These are phyloP conservation scores for Auanema freiburgensis DNA, from an alignment of 2,888 invertebrate species.

Conservation along the genomic window DNA sequence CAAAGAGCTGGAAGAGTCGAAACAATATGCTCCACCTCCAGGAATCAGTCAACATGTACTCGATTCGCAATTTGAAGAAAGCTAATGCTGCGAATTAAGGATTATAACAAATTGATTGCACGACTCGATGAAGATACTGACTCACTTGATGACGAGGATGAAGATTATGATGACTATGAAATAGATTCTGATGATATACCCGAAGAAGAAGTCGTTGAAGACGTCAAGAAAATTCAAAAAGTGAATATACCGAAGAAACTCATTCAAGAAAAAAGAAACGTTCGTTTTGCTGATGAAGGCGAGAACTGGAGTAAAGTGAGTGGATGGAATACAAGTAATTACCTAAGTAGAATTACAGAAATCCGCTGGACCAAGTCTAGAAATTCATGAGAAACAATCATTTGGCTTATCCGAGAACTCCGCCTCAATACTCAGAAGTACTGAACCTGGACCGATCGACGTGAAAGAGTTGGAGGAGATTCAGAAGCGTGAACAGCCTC, in stretches of 20 bases:
- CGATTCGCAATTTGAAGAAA: background rate
- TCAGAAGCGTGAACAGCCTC: slow-evolving; percentile 12
- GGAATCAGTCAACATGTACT: slow-evolving; percentile 15
- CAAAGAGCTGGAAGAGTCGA: slow-evolving; percentile 12
- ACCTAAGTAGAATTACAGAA: too few relatives aligned
- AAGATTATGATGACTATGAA: slow-evolving; percentile 9
- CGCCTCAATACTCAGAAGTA: slow-evolving; percentile 15
- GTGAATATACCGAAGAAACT: too few relatives aligned
- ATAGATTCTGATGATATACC: slow-evolving; percentile 20
- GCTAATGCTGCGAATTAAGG: slow-evolving; percentile 6
- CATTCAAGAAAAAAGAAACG: slow-evolving; percentile 5
- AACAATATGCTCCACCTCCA: slow-evolving; percentile 9
- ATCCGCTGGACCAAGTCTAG: too few relatives aligned
- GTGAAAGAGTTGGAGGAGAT: slow-evolving; percentile 13
- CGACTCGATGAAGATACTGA: slow-evolving; percentile 15
- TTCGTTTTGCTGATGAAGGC: slow-evolving; percentile 7
- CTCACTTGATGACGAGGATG: slow-evolving; percentile 7
- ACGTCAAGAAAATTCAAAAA: background rate
- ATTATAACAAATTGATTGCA: slow-evolving; percentile 9
- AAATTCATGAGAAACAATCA: too few relatives aligned
- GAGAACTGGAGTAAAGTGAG: slow-evolving; percentile 7
- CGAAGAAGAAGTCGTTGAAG: slow-evolving; percentile 8
- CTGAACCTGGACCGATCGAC: slow-evolving; percentile 8
- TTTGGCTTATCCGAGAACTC: background rate
- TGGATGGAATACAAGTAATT: slow-evolving; percentile 2